A percentile compares a stretch with the other conserved stretches of the same genome.
These are phyloP conservation scores for Oreochromis niloticus DNA, from an alignment of 2,113 vertebrate species.

Conservation along the genomic window DNA sequence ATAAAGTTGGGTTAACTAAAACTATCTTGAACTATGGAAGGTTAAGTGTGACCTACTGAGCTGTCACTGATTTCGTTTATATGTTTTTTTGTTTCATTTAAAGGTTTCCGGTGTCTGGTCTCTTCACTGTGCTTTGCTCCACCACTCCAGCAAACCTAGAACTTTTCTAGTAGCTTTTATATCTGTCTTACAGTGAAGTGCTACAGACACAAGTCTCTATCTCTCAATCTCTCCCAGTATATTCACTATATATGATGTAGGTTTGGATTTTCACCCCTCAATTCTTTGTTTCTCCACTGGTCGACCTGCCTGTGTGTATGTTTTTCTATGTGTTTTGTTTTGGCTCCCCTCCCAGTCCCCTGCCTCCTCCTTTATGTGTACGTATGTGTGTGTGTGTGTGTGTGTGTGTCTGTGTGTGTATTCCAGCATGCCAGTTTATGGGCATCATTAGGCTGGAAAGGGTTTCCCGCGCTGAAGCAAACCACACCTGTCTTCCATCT, in stretches of 20 bases:
- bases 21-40: background rate
- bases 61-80: background rate
- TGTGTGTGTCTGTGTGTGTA: background rate
- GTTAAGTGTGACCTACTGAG: background rate
- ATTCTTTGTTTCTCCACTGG: background rate
- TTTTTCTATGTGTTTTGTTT: background rate
- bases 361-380: background rate
- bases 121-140: background rate
- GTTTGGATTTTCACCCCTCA: background rate
- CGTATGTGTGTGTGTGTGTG: too few species aligned
- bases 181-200: background rate
- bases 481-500: background rate
- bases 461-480: background rate
- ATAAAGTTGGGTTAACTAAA: background rate
- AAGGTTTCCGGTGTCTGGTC: background rate
- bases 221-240: background rate
- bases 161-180: background rate
- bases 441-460: background rate
- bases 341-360: background rate
- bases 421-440: background rate
- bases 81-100: background rate
- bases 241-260: background rate
- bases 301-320: background rate
- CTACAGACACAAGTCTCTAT: background rate
- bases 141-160: background rate